Base-by-base conservation (phyloP, 2,888 invertebrate genomes). In the Conops quadrifasciatus region DNA sequence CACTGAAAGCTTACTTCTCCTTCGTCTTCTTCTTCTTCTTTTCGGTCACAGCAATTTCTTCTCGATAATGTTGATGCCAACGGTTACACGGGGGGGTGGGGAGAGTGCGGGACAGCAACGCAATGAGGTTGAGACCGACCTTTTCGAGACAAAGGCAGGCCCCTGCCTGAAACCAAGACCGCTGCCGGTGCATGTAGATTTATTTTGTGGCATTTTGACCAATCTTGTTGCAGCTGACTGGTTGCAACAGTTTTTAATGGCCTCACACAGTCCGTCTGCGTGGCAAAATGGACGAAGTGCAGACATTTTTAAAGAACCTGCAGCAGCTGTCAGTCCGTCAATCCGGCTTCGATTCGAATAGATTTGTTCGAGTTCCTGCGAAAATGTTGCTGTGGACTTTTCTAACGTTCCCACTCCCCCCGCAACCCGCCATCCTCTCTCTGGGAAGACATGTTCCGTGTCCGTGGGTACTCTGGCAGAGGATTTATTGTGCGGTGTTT, bases 401-500 rank as follows among this genome's bases (percentile, higher is more conserved):
- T 9, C 26, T 58, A 13, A 5, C 16, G 13, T 0, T 58, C 24
- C 16, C 26, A 24, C 58, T 16, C 26, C 16, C 28, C n/a, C 21
- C 49, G n/a, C n/a, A n/a, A n/a, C n/a, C n/a, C n/a, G n/a, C n/a
- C n/a, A n/a, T n/a, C 53, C 19, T 56, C 24, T 28, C 24, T 28
- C 1, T 13, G 16, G 7, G 28, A 2, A 28, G 26, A 13, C 9
- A 26, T 15, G 58, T 24, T 28, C 28, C 58, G 15, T 28, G 24
- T 26, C 24, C 11, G 36, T 36, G 36, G 36, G 9, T 36, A 7
- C 36, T 9, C 9, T 9, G 36, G n/a, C 45, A 58, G 30, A 9
- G 59, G 26, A 67, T 67, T 67, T 67, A 53, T 53, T 67, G 56
- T 56, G 56, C 16, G 43, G 56, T 56, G 56, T 53, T 66, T 66